Evolutionary conservation across 2,888 invertebrate species (phyloP), one percentile per base, ranked within the genome.

Genomic region (Eurytoma adleriae): DNA sequence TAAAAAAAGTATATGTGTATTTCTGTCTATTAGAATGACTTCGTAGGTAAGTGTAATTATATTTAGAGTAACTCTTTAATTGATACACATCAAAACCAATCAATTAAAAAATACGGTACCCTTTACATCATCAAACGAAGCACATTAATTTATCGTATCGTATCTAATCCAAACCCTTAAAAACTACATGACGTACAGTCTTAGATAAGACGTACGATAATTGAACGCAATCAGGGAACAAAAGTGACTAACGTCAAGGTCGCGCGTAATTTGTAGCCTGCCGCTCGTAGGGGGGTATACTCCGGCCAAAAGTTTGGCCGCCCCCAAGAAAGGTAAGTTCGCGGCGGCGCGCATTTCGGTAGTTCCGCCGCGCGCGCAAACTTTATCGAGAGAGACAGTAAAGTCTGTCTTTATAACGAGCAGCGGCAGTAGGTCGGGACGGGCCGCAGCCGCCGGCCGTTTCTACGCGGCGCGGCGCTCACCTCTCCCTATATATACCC

Each of bases 381-480:
- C 62, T 76, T 70, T 69, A 77, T 70, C 56, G 70, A 77, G 70
- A 61, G 30, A 24, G 27, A 10, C 27, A 27, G 16, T 64, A 54
- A 57, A 69, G 69, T 76, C 62, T 76, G 62, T 56, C 76, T 61
- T 68, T 76, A 69, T 70, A 76, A 76, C 62, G 54, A 69, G 62
- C 40, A 40, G 40, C 27, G 48, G 40, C 16, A 57, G 74, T 67
- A 74, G 27, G 40, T 70, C 52, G 69, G 27, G 40, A 70, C 62
- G 66, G 64, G 48, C 14, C 5, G 50, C 20, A 14, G 56, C 73
- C 73, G 30, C 20, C 64, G 66, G 73, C 73, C 56, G 50, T 61
- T 71, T 71, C 61, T n/a, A 24, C 59, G 40, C 40, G 59, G 0
- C 27, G 57, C 40, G 56, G 27, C 12, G 27, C 61, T 5, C 48